Evolutionary conservation across 2,888 invertebrate genomes (phyloP).

Genomic region (Watsonalla cultraria): DNA sequence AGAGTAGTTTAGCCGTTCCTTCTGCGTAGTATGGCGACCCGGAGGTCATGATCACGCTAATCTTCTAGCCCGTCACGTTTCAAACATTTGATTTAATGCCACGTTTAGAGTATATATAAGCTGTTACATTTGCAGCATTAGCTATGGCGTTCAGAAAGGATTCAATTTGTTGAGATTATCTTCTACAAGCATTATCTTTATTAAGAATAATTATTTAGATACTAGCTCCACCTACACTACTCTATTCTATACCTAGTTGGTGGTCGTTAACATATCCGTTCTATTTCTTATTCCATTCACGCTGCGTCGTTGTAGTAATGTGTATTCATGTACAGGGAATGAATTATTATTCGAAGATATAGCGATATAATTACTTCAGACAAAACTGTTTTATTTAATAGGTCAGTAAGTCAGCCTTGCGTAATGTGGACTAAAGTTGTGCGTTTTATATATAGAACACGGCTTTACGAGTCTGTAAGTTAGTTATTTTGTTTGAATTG

Average conservation of each 20-base stretch:
- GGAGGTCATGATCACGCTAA: slow-evolving; percentile 21
- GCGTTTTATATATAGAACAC: background rate
- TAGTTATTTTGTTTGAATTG: slow-evolving; percentile 26
- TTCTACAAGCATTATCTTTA: background rate
- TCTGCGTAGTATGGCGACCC: slow-evolving; percentile 14
- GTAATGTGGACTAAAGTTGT: background rate
- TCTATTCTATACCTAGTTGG: background rate
- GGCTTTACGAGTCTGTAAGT: slow-evolving; percentile 22
- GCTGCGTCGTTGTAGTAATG: background rate
- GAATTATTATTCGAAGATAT: background rate
- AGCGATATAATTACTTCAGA: background rate
- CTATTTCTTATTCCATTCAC: background rate
- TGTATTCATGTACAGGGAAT: background rate
- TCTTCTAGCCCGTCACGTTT: slow-evolving; percentile 16
- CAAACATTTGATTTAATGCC: slow-evolving; percentile 15
- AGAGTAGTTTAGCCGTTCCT: slow-evolving; percentile 1
- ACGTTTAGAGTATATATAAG: too few relatives aligned
- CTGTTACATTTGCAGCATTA: too few relatives aligned
- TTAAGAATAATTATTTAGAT: too few relatives aligned
- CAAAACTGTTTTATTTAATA: background rate
- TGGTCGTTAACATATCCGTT: background rate
- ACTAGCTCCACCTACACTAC: background rate
- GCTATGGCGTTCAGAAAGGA: too few relatives aligned
- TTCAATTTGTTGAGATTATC: background rate
- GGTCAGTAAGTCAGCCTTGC: slow-evolving; percentile 1